Base-by-base conservation (phyloP, 2,113 vertebrate species). In the Mola mola region DNA sequence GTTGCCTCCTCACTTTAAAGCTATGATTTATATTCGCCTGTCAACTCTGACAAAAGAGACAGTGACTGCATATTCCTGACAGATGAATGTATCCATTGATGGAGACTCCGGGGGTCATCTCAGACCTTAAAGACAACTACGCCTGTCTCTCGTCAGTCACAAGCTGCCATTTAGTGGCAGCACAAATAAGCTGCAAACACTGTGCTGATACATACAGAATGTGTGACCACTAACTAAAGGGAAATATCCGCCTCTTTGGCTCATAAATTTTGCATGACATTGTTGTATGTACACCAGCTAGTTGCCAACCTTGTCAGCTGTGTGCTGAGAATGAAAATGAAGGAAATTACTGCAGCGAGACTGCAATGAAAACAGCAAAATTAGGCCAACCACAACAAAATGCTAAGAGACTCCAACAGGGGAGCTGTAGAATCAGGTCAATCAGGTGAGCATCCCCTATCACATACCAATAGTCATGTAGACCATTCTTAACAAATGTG, bases 11-110 rank as follows among this genome's bases (percentile, higher is more conserved):
- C 40, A 72, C 68, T 76, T 78, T 83, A 81, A 62, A 73, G 78
- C 77, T 67, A 63, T 78, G 79, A 88, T 84, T 86, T 86, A 84
- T 73, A 65, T 67, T 66, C 50, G 42, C 64, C 53, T 72, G 53
- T 78, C 56, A 67, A 50, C 38, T 28, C 49, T 70, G 49, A 73
- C 40, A 74, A 26, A 65, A 64, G 21, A 37, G 38, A 60, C 57
- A 61, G 31, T 13, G 37, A 16, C 20, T 11, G 33, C 25, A n/a
- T 43, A 10, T 77, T 68, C 44, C 33, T 50, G 29, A 59, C 12
- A 67, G 50, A 58, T 66, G 50, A 59, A 58, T 74, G 68, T 5
- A 6, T 36, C 20, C 36, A 49, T 33, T 47, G 58, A 67, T 37
- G 43, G 17, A 12, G 19, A 73, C 17, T 17, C 24, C 4, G 38